Percentiles rank a stretch among this genome's conserved stretches.
Conservation (phyloP, 2,797 vertebrate genomes). For the Pteronotus mesoamericanus region DNA sequence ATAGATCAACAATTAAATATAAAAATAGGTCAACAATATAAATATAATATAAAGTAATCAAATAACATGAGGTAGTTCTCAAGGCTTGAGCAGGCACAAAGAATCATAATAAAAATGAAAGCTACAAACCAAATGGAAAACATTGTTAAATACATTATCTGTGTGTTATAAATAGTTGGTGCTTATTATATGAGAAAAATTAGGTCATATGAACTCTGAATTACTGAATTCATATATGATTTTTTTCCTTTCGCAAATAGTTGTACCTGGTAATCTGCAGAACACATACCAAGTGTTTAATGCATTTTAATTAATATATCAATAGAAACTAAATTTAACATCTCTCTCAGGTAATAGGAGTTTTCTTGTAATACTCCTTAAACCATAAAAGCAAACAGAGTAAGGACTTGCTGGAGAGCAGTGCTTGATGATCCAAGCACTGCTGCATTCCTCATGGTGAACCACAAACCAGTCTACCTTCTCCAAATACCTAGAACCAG, state of each 20-base stretch:
- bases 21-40: conserved; percentile 29
- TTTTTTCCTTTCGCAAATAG: not conserved
- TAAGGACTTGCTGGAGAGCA: not conserved
- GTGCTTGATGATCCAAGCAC: not conserved
- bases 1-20: not conserved
- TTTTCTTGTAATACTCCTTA: not conserved
- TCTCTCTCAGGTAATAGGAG: not conserved
- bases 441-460: accelerated
- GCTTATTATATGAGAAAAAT: not conserved
- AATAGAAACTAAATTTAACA: not conserved
- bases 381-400: not conserved
- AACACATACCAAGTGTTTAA: not conserved
- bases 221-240: not conserved
- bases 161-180: not conserved
- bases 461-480: not conserved
- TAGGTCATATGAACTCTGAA: not conserved
- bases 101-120: not conserved
- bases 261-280: not conserved
- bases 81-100: not conserved
- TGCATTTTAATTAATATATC: not conserved
- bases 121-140: not conserved
- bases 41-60: not conserved
- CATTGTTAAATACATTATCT: not conserved
- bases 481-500: not conserved
- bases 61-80: not conserved